Percentiles rank a stretch among this genome's conserved stretches.
These are phyloP conservation scores for Dinomys branickii DNA, from an alignment of 2,113 vertebrate genomes.

Conservation along the genomic window DNA sequence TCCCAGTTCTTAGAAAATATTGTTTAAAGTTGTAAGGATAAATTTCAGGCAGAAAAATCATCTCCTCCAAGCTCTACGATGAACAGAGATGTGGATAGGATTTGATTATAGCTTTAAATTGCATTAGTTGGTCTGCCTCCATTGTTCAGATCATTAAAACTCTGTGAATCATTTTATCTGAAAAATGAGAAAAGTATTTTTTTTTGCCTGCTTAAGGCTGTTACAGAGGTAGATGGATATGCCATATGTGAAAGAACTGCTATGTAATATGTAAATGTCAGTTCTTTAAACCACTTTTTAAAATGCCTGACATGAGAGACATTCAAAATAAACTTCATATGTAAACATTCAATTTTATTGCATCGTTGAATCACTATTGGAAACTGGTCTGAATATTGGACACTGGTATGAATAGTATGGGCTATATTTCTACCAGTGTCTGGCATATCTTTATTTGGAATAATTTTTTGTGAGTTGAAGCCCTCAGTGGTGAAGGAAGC, in stretches of 20 bases:
- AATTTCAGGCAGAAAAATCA: not conserved
- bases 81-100: not conserved
- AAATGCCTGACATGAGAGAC: not conserved
- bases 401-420: not conserved
- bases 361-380: not conserved
- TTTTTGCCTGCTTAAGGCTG: not conserved
- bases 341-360: not conserved
- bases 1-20: not conserved
- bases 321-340: not conserved
- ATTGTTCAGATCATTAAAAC: not conserved
- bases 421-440: not conserved
- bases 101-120: not conserved
- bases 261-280: not conserved
- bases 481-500: not conserved
- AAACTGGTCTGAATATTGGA: not conserved
- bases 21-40: not conserved
- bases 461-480: not conserved
- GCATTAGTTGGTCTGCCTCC: not conserved
- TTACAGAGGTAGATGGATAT: not conserved
- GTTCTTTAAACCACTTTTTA: not conserved
- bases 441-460: constrained; percentile 37
- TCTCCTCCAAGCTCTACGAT: not conserved
- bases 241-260: not conserved
- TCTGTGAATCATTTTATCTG: not conserved
- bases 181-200: not conserved